Base-by-base conservation (phyloP, 2,888 invertebrate species). In the Diploptera punctata region DNA sequence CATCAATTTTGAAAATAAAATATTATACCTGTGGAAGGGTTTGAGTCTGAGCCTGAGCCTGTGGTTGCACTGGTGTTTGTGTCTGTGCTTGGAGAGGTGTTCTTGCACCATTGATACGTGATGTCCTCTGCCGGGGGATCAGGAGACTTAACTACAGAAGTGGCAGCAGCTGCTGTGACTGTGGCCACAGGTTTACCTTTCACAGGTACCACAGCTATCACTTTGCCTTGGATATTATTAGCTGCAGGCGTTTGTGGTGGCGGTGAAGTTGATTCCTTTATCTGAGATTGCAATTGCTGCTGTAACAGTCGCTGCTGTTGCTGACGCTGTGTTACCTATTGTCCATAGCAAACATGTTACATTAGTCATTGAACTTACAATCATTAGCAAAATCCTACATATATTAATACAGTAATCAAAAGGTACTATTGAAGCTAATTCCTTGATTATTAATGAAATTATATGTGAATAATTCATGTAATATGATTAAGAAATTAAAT, bases 321-420 rank as follows among this genome's bases (percentile, higher is more conserved):
- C 79, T 91, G 91, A 1, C 91, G 86, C 78, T 91, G 91, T 0
- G 88, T 89, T 73, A 90, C 90, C 90, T 90, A 79, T 4, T 31
- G 67, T 10, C 33, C 44, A 67, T 13, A 24, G 24, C 1, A 21
- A 24, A 2, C 13, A 21, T n/a, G n/a, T n/a, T n/a, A n/a, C n/a
- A n/a, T n/a, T n/a, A n/a, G n/a, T n/a, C n/a, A n/a, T n/a, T n/a
- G n/a, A n/a, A n/a, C n/a, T n/a, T n/a, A n/a, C n/a, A n/a, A n/a
- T n/a, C n/a, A n/a, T n/a, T n/a, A n/a, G n/a, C n/a, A n/a, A n/a
- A n/a, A n/a, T n/a, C n/a, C n/a, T n/a, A n/a, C n/a, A n/a, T n/a
- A n/a, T n/a, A n/a, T n/a, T n/a, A n/a, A n/a, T n/a, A n/a, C n/a
- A n/a, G n/a, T n/a, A n/a, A n/a, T n/a, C n/a, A n/a, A n/a, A n/a